Conservation (phyloP, 2,888 invertebrate genomes). For the Volucella inflata region DNA sequence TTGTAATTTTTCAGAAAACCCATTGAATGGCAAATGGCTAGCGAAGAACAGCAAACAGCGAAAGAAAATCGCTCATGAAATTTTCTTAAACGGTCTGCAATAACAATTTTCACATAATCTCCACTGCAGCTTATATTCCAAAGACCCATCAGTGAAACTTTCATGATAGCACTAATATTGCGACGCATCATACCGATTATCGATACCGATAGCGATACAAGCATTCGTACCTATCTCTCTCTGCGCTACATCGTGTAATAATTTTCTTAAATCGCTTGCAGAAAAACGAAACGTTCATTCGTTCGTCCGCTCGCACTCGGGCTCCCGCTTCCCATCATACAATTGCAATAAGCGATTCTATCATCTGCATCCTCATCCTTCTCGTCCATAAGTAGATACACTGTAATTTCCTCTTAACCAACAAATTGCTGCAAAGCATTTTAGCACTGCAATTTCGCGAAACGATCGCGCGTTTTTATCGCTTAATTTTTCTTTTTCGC, state of each 20-base stretch:
- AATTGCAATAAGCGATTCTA: neutral
- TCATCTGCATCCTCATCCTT: conserved; percentile 13
- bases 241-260: conserved; percentile 52
- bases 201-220: too few relatives aligned
- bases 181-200: conserved; percentile 27
- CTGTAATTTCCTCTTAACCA: conserved; percentile 74
- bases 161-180: conserved; percentile 40
- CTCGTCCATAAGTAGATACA: conserved; percentile 11
- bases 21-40: too few relatives aligned
- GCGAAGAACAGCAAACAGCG: neutral
- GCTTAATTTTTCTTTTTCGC: conserved; percentile 76
- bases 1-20: too few relatives aligned
- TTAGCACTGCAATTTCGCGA: conserved; percentile 75
- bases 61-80: neutral
- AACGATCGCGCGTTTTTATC: conserved; percentile 76
- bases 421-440: conserved; percentile 76
- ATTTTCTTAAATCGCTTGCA: conserved; percentile 47
- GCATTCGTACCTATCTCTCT: neutral
- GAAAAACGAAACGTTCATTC: neutral
- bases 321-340: neutral
- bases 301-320: too few relatives aligned
- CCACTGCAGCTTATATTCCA: conserved; percentile 36
- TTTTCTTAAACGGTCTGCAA: conserved; percentile 18
- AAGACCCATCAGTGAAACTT: conserved; percentile 55
- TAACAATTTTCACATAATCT: conserved; percentile 73